Percentiles rank a stretch among this genome's conserved stretches.
phyloP scores from a whole-genome alignment of 2,113 vertebrate genomes.

The Macroglossus sobrinus region DNA sequence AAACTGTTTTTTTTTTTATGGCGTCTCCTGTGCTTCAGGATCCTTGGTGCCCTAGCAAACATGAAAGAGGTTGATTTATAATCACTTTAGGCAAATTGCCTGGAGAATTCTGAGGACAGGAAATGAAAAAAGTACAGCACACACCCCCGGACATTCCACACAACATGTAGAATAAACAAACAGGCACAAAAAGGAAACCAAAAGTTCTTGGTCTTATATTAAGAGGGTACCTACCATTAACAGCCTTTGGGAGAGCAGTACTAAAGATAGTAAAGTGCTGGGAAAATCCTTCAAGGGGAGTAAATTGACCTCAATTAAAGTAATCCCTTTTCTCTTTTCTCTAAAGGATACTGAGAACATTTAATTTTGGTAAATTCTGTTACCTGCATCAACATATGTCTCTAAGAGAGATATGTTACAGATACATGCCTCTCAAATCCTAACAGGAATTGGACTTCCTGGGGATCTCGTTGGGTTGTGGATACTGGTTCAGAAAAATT shows the following conservation, averaged over 20 bases:
- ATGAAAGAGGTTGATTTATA: constrained; percentile 58
- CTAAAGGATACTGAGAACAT: background rate
- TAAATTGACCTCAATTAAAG: background rate
- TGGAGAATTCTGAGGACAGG: constrained; percentile 48
- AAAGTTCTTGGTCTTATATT: background rate
- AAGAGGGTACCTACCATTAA: background rate
- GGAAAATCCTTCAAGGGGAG: background rate
- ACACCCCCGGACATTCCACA: constrained; percentile 33
- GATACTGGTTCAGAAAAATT: background rate
- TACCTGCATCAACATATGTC: background rate
- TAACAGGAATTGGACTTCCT: background rate
- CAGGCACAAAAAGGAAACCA: background rate
- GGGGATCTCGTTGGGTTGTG: background rate
- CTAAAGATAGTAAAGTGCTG: background rate
- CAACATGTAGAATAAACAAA: constrained; percentile 45
- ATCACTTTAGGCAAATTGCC: constrained; percentile 30
- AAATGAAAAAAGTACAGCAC: constrained; percentile 30
- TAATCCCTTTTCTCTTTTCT: background rate
- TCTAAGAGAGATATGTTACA: background rate
- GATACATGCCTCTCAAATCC: background rate
- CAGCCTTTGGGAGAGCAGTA: background rate
- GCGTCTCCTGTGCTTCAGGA: constrained; percentile 7
- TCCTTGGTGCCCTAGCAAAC: constrained; percentile 31
- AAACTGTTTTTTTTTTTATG: constrained; percentile 52
- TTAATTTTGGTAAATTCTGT: background rate